Evolutionary conservation across 2,888 invertebrate species (phyloP).

Genomic region (Epinotia bilunana): DNA sequence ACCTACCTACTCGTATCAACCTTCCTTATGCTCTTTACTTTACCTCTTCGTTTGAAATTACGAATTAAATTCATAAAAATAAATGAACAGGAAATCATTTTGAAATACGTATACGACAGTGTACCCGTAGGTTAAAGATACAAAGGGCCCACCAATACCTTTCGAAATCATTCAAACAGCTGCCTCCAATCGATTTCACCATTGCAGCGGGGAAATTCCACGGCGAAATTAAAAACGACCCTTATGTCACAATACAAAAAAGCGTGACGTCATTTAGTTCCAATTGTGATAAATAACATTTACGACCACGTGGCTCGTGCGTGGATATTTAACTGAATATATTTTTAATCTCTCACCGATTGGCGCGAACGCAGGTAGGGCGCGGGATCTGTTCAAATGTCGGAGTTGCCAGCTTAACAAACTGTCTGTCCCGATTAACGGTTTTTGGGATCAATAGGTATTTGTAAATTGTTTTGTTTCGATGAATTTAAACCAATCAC

Average conservation of each 20-base stretch:
- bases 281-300: conserved; percentile 52
- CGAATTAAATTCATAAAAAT: too few species aligned
- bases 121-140: neutral
- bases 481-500: too few species aligned
- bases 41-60: too few species aligned
- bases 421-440: conserved; percentile 32
- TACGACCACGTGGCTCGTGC: conserved; percentile 63
- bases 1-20: too few species aligned
- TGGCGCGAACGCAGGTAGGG: conserved; percentile 70
- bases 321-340: conserved; percentile 47
- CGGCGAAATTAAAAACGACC: conserved; percentile 32
- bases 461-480: neutral
- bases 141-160: neutral
- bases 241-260: conserved; percentile 48
- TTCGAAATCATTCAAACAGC: conserved; percentile 17
- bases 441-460: conserved; percentile 14
- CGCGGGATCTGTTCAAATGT: conserved; percentile 70
- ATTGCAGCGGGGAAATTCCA: conserved; percentile 38
- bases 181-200: conserved; percentile 7
- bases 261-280: conserved; percentile 54
- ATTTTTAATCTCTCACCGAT: conserved; percentile 48
- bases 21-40: too few species aligned
- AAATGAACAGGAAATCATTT: neutral
- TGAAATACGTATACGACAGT: neutral
- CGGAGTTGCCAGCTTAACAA: conserved; percentile 61